Evolutionary conservation across 2,888 invertebrate species (phyloP), one percentile per base, ranked within the genome.

Genomic region (Pilophorus perplexus): DNA sequence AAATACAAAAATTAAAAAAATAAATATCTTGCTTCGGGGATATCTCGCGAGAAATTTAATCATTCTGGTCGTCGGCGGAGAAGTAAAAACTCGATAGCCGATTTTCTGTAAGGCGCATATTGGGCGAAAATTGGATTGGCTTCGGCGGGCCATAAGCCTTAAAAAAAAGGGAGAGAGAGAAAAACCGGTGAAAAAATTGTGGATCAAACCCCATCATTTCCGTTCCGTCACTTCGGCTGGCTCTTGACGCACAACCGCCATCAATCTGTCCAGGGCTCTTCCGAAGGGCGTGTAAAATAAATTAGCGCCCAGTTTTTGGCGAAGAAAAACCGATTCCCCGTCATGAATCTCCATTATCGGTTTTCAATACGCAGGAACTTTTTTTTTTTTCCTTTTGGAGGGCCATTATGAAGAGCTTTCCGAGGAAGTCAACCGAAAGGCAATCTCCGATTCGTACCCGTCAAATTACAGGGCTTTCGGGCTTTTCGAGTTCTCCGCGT

Each of bases 141-240:
- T n/a, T n/a, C n/a, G n/a, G n/a, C n/a, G n/a, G n/a, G n/a, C n/a
- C n/a, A n/a, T n/a, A n/a, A n/a, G n/a, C n/a, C n/a, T n/a, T n/a
- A n/a, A n/a, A n/a, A n/a, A n/a, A n/a, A n/a, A n/a, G n/a, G n/a
- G n/a, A n/a, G n/a, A n/a, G n/a, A n/a, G n/a, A n/a, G n/a, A n/a
- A n/a, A n/a, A n/a, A n/a, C n/a, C n/a, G n/a, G n/a, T n/a, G n/a
- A n/a, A n/a, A n/a, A n/a, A n/a, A n/a, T n/a, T n/a, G n/a, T n/a
- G 52, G 33, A 27, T 16, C 18, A 18, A 52, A 52, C 14, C 52
- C 52, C 52, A 50, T 50, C 25, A 50, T 50, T 50, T 50, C 48
- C 48, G 48, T 22, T 14, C 25, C 25, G 25, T 50, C 48, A 23
- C 48, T n/a, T 50, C 48, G 12, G 46, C 48, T 2, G 52, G 16